A percentile compares a stretch with the other conserved stretches of the same genome.
phyloP scores from a whole-genome alignment of 2,113 vertebrate species.

The Tor tambroides region DNA sequence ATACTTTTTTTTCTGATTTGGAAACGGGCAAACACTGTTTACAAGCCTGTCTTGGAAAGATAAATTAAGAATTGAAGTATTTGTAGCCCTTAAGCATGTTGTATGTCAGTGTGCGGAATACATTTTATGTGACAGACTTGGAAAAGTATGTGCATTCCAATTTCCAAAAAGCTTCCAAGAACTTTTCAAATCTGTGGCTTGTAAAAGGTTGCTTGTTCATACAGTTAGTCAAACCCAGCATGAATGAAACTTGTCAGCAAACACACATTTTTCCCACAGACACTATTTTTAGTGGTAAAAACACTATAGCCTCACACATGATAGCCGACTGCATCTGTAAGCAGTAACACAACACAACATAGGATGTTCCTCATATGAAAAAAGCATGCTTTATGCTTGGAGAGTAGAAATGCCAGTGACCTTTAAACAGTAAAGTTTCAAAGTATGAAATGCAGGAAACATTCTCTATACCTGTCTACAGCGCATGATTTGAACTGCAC shows the following conservation, averaged over 20 bases:
- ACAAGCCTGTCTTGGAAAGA: constrained; percentile 11
- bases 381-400: neutral
- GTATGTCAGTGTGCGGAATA: constrained; percentile 33
- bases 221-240: constrained; percentile 23
- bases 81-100: neutral
- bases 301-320: constrained; percentile 14
- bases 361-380: neutral
- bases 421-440: neutral
- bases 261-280: constrained; percentile 8
- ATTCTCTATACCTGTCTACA: neutral
- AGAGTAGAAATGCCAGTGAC: constrained; percentile 20
- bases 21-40: neutral
- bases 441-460: constrained; percentile 23
- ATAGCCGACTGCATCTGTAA: neutral
- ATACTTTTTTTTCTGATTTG: neutral
- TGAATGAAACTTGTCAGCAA: constrained; percentile 23
- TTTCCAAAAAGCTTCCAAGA: constrained; percentile 34
- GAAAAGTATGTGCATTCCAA: constrained; percentile 21
- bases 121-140: constrained; percentile 32
- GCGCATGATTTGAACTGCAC: neutral
- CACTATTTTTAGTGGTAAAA: constrained; percentile 6
- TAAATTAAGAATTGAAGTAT: constrained; percentile 19
- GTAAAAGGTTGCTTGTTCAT: constrained; percentile 32
- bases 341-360: constrained; percentile 4
- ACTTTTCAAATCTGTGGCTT: constrained; percentile 34